These are phyloP conservation scores for Sclerurus mexicanus DNA, from an alignment of 2,113 vertebrate genomes.

Conservation along the genomic window DNA sequence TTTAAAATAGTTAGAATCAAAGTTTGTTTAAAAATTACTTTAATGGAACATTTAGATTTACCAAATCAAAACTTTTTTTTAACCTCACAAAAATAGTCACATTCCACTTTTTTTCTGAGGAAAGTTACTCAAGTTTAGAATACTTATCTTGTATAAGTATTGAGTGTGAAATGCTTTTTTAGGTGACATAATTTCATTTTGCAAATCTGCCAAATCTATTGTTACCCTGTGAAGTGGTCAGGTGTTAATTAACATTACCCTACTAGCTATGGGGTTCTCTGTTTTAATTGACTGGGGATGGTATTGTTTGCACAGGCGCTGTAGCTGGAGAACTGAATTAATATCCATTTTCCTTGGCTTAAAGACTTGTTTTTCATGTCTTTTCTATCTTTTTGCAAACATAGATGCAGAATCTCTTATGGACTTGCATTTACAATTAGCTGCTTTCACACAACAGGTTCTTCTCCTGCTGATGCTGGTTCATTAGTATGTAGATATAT, in stretches of 20 bases:
- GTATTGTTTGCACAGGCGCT: slow-evolving; percentile 39
- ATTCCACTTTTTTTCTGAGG: not conserved
- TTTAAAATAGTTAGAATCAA: not conserved
- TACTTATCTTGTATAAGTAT: not conserved
- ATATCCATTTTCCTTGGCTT: slow-evolving; percentile 35
- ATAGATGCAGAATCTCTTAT: not conserved
- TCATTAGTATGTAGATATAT: not conserved
- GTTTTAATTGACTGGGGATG: not conserved
- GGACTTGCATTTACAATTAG: not conserved
- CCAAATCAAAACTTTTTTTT: not conserved
- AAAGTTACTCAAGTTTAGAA: not conserved
- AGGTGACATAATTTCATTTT: not conserved
- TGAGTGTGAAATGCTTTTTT: not conserved
- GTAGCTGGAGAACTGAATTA: not conserved
- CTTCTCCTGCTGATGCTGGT: not conserved
- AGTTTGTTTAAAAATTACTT: not conserved
- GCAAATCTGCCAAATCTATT: not conserved
- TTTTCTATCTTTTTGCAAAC: not conserved
- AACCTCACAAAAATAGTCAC: not conserved
- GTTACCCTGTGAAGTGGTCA: not conserved
- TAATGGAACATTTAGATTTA: not conserved
- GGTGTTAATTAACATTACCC: slow-evolving; percentile 11
- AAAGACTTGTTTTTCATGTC: slow-evolving; percentile 9
- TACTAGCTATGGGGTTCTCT: not conserved
- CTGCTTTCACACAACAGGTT: not conserved